These are phyloP conservation scores for Theodoxus fluviatilis DNA, from an alignment of 2,888 invertebrate species.

Conservation along the genomic window DNA sequence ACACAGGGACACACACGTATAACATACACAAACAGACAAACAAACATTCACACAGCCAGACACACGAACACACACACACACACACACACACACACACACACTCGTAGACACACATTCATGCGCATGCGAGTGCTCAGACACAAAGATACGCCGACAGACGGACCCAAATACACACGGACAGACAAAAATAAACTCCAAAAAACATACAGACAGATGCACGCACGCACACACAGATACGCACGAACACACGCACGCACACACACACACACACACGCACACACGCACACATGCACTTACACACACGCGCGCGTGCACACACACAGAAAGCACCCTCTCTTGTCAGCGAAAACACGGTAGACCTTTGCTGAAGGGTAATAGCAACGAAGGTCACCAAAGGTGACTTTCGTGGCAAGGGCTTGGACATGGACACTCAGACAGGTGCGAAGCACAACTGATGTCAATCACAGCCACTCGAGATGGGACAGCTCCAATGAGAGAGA, in stretches of 20 bases:
- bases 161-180: constrained; percentile 10
- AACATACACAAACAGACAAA: no score
- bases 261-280: constrained; percentile 15
- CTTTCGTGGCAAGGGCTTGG: no score
- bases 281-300: constrained; percentile 17
- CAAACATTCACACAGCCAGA: background rate
- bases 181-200: constrained; percentile 18
- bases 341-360: no score
- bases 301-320: constrained; percentile 1
- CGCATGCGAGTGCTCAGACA: background rate
- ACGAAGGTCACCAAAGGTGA: no score
- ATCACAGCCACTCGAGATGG: no score
- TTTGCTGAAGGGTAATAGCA: no score
- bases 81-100: background rate
- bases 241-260: constrained; percentile 19
- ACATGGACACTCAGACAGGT: no score
- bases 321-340: background rate
- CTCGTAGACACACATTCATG: background rate
- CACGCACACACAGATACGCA: background rate
- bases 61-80: background rate
- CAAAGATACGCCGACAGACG: background rate
- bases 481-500: no score
- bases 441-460: no score
- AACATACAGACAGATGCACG: constrained; percentile 6
- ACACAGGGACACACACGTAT: no score